phyloP scores from a whole-genome alignment of 2,888 invertebrate genomes.

The Stenodema calcarata region DNA sequence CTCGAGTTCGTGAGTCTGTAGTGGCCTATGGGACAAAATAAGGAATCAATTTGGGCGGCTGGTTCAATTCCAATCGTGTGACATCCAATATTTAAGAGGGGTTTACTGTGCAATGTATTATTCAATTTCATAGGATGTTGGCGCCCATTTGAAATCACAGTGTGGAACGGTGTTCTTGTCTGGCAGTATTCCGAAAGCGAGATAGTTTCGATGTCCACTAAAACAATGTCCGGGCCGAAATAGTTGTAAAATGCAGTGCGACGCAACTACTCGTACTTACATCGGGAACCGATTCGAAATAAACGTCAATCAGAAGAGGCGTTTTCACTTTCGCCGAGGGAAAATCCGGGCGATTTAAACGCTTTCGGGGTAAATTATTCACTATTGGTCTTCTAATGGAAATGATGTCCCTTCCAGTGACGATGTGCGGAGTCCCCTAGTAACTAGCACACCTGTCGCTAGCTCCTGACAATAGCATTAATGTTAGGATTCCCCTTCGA shows the following conservation, averaged over 20 bases:
- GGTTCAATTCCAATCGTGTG: too few relatives aligned
- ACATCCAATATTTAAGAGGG: too few relatives aligned
- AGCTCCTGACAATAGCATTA: not conserved
- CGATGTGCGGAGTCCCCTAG: not conserved
- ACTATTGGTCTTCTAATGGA: not conserved
- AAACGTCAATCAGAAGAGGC: not conserved
- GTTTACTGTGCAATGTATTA: too few relatives aligned
- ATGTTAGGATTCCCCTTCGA: not conserved
- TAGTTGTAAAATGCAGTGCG: not conserved
- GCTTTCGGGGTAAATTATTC: not conserved
- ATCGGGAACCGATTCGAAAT: not conserved
- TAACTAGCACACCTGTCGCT: not conserved
- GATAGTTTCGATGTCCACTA: not conserved
- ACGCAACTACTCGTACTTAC: not conserved
- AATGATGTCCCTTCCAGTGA: not conserved
- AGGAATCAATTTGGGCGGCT: too few relatives aligned
- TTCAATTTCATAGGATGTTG: too few relatives aligned
- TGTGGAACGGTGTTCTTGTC: not conserved
- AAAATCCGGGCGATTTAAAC: not conserved
- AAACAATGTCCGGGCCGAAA: not conserved
- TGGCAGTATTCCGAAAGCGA: not conserved
- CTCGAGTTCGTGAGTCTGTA: too few relatives aligned
- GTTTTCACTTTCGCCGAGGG: not conserved
- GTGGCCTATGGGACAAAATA: too few relatives aligned
- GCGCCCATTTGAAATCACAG: too few relatives aligned